Base-by-base conservation (phyloP, 2,797 vertebrate species). In the Oreortyx pictus region DNA sequence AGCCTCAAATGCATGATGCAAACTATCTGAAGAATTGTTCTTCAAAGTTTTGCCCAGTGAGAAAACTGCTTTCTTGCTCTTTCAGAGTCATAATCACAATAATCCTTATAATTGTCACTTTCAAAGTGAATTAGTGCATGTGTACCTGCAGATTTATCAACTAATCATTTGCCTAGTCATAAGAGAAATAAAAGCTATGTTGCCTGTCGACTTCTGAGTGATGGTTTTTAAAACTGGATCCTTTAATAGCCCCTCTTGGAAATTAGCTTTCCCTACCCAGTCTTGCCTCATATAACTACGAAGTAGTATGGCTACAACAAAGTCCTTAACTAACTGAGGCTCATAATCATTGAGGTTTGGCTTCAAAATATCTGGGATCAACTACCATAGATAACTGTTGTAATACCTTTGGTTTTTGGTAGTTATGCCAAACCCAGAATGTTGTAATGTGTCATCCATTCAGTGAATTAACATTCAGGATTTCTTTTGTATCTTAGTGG, bases 121-220 rank as follows among this genome's bases (percentile, higher is more conserved):
- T 33, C 33, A 29, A 71, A 72, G 11, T 0, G 49, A 70, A 8
- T 10, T 37, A 6, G 43, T 71, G 29, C 17, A 6, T 29, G 3
- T 82, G 64, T 49, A 57, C 37, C 31, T 66, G 37, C 54, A 76
- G 75, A 81, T 88, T 50, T 68, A 52, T 44, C 31, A 86, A 57
- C 4, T 17, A 52, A 16, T 68, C 14, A 25, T 74, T 89, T 4
- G 4, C 78, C 44, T 77, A 4, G 4, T 29, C 0, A 0, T 39
- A 81, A 46, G 20, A 64, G 65, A 95, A 67, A n/a, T 46, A 61
- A 50, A 77, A 78, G 39, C 4, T 24, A 4, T 33, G 6, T 44
- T 35, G n/a, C 8, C 2, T 1, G 27, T 64, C 8, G 68, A 6
- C 16, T 64, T 64, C 17, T n/a, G 24, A 76, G 14, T 46, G 37